Conservation (phyloP, 1,140 invertebrate genomes). For the Planococcus citri region DNA sequence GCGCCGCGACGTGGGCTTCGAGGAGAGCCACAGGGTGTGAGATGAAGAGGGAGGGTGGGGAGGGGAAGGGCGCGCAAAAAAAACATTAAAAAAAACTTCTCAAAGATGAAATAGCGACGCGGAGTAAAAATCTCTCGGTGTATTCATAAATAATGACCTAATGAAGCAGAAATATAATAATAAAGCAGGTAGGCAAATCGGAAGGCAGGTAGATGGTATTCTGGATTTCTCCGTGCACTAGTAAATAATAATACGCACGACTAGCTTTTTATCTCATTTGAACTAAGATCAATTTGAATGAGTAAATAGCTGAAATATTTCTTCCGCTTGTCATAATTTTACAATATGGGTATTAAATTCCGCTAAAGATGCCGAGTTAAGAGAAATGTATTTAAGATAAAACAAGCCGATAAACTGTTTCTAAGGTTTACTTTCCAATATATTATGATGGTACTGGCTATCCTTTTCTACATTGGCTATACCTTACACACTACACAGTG, state of each 20-base stretch:
- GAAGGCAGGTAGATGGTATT: slow-evolving; percentile 14
- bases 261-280: slow-evolving; percentile 18
- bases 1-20: too few species aligned
- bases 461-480: slow-evolving; percentile 12
- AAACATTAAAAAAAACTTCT: too few species aligned
- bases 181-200: slow-evolving; percentile 17
- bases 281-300: slow-evolving; percentile 18
- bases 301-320: slow-evolving; percentile 20
- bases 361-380: slow-evolving; percentile 16
- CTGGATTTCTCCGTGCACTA: slow-evolving; percentile 15
- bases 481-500: not conserved
- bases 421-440: slow-evolving; percentile 17
- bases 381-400: slow-evolving; percentile 20
- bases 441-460: slow-evolving; percentile 3
- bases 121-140: not conserved
- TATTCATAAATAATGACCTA: slow-evolving; percentile 14
- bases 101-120: too few species aligned
- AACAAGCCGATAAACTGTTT: slow-evolving; percentile 17
- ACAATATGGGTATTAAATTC: slow-evolving; percentile 20
- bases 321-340: slow-evolving; percentile 20
- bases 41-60: not conserved
- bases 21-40: not conserved
- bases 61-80: not conserved
- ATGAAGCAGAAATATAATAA: slow-evolving; percentile 19
- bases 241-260: slow-evolving; percentile 20